Evolutionary conservation across 1,140 invertebrate genomes (phyloP).

Genomic region (Drosophila pandora): DNA sequence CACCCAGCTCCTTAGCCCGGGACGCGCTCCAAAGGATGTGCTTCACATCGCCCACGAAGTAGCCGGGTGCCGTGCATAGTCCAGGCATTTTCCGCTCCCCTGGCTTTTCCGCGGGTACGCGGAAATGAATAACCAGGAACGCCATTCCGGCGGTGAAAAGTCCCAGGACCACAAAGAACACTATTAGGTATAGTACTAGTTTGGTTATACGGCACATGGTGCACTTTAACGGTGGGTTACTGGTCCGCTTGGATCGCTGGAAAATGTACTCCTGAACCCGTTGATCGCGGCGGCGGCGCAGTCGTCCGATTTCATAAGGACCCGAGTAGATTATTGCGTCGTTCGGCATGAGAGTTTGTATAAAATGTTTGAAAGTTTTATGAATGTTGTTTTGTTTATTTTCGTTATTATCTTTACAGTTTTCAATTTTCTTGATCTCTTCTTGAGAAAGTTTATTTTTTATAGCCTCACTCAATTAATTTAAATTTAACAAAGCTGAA

Average conservation of each 20-base stretch:
- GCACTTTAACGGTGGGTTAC: background rate
- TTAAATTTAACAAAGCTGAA: no score
- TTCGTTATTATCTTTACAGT: background rate
- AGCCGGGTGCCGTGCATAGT: slow-evolving; percentile 31
- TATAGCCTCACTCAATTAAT: no score
- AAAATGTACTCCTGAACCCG: slow-evolving; percentile 7
- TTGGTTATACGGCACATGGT: slow-evolving; percentile 25
- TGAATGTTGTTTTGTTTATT: background rate
- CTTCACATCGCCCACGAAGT: slow-evolving; percentile 16
- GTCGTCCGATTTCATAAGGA: slow-evolving; percentile 11
- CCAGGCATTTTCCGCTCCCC: slow-evolving; percentile 27
- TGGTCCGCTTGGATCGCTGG: slow-evolving; percentile 4
- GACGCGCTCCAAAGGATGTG: slow-evolving; percentile 29
- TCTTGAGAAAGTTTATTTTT: no score
- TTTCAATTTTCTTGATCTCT: background rate
- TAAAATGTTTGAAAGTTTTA: background rate
- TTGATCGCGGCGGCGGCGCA: slow-evolving; percentile 19
- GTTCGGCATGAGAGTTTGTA: slow-evolving; percentile 11
- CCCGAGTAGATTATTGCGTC: slow-evolving; percentile 14
- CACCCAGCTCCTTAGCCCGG: background rate
- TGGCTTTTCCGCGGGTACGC: slow-evolving; percentile 12
- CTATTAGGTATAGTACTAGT: slow-evolving; percentile 7
- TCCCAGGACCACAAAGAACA: slow-evolving; percentile 6
- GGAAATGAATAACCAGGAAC: background rate
- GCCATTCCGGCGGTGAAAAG: background rate